Conservation (phyloP, 2,797 vertebrate genomes). For the Gallinago nigripennis region DNA sequence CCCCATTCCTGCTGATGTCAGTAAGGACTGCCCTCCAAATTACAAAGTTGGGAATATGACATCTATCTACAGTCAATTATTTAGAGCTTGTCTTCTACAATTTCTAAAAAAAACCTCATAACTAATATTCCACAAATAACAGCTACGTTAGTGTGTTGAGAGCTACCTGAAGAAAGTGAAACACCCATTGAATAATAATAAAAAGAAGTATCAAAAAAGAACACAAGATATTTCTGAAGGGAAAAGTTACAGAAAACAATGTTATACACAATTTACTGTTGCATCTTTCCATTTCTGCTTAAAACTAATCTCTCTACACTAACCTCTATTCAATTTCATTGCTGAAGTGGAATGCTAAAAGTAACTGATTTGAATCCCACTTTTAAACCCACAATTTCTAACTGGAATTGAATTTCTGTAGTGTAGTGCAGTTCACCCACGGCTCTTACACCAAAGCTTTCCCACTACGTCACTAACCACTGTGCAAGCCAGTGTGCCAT, state of each 20-base stretch:
- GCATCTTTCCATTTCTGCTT: not conserved
- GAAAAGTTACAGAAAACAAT: not conserved
- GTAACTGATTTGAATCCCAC: not conserved
- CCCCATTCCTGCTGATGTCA: conserved; percentile 14
- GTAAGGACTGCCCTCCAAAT: not conserved
- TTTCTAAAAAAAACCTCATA: not conserved
- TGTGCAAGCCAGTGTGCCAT: not conserved
- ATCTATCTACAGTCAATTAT: not conserved
- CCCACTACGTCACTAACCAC: not conserved
- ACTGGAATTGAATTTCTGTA: not conserved
- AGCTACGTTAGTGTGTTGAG: not conserved
- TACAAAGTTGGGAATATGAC: not conserved
- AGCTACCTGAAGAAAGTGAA: not conserved
- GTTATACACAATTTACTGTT: not conserved
- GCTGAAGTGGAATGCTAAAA: not conserved
- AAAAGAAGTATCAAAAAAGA: not conserved
- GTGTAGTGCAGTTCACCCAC: not conserved
- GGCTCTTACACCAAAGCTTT: not conserved
- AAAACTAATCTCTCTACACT: not conserved
- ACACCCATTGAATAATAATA: not conserved
- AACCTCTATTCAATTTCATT: not conserved
- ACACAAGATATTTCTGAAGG: not conserved
- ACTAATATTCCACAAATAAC: not conserved
- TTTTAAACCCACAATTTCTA: not conserved
- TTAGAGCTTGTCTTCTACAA: not conserved